phyloP scores from a whole-genome alignment of 2,888 invertebrate species.

The Drosophila meridionalis region DNA sequence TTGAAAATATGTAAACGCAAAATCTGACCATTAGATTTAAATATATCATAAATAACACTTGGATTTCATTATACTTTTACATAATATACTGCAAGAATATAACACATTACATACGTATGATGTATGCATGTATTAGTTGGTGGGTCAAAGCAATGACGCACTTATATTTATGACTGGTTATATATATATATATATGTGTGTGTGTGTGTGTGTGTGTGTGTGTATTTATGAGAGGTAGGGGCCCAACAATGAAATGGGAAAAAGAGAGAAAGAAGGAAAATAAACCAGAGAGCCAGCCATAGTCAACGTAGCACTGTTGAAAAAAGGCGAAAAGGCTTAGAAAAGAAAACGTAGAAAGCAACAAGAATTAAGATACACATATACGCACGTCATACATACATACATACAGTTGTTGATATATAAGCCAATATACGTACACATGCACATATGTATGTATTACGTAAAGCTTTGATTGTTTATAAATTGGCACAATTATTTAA shows the following conservation, averaged over 20 bases:
- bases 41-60: constrained; percentile 2
- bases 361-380: constrained; percentile 28
- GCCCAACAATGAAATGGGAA: constrained; percentile 10
- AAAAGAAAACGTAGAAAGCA: constrained; percentile 42
- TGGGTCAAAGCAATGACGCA: constrained; percentile 50
- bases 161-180: constrained; percentile 22
- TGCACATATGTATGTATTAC: constrained; percentile 41
- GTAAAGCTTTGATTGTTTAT: constrained; percentile 56
- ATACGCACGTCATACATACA: neutral
- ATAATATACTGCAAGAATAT: neutral
- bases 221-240: constrained; percentile 2
- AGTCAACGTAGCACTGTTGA: constrained; percentile 29
- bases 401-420: constrained; percentile 12
- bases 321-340: constrained; percentile 45
- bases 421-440: neutral
- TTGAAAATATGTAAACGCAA: constrained; percentile 18
- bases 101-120: neutral
- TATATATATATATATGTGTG: neutral
- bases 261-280: constrained; percentile 19
- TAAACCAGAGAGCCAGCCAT: constrained; percentile 26
- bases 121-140: constrained; percentile 6
- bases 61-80: neutral
- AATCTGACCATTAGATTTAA: constrained; percentile 6
- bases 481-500: constrained; percentile 54
- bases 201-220: neutral